Percentiles rank a stretch among this genome's conserved stretches.
Conservation (phyloP, 2,888 invertebrate genomes). For the Euphydryas editha region DNA sequence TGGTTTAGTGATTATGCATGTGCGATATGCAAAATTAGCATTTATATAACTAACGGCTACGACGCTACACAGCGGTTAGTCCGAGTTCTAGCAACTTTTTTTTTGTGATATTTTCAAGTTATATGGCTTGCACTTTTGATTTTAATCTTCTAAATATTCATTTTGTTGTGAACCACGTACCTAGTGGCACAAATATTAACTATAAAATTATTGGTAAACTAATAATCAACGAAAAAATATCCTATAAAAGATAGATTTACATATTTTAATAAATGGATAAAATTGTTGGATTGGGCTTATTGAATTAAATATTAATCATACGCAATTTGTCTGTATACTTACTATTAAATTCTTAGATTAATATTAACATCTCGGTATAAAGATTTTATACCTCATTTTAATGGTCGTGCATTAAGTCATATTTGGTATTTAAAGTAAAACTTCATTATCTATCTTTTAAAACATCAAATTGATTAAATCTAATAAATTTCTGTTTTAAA, state of each 20-base stretch:
- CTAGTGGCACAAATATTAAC: constrained; percentile 38
- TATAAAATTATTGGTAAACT: constrained; percentile 39
- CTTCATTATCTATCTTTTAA: constrained; percentile 32
- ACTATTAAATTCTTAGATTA: constrained; percentile 39
- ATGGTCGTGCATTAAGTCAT: constrained; percentile 49
- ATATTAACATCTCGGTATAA: constrained; percentile 62
- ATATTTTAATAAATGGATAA: constrained; percentile 69
- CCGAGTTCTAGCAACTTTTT: not conserved
- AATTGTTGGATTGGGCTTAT: constrained; percentile 66
- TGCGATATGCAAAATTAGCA: not conserved
- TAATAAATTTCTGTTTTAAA: constrained; percentile 50
- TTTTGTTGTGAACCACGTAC: not conserved
- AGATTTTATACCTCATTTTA: constrained; percentile 63
- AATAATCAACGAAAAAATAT: constrained; percentile 58
- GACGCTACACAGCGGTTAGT: not conserved
- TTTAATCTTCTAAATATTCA: not conserved
- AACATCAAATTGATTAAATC: constrained; percentile 42
- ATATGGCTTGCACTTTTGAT: not conserved
- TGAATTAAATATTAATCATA: constrained; percentile 61
- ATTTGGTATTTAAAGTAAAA: constrained; percentile 38
- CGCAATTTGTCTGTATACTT: constrained; percentile 44
- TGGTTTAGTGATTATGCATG: not conserved
- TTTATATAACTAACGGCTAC: constrained; percentile 12
- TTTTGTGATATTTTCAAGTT: not conserved
- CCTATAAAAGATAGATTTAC: constrained; percentile 55